Evolutionary conservation across 1,140 invertebrate genomes (phyloP).

Genomic region (Drosophila mauritiana): DNA sequence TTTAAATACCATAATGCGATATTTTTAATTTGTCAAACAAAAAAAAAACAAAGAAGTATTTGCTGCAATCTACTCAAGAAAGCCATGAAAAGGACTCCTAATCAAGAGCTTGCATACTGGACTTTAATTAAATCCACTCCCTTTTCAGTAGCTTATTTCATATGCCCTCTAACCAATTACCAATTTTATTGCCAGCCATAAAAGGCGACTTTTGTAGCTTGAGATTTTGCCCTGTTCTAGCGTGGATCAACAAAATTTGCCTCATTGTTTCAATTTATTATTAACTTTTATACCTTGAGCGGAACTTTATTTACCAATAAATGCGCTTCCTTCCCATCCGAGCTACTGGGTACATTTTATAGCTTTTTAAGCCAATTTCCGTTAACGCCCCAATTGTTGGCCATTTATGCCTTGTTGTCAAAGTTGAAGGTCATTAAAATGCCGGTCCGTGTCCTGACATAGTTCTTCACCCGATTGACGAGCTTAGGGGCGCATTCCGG

Average conservation of each 20-base stretch:
- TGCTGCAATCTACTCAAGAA: background rate
- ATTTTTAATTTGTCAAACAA: too few relatives aligned
- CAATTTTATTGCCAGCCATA: constrained; percentile 72
- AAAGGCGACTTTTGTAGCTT: constrained; percentile 56
- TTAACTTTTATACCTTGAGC: constrained; percentile 70
- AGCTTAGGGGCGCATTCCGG: constrained; percentile 36
- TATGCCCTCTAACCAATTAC: constrained; percentile 64
- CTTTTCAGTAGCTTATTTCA: constrained; percentile 46
- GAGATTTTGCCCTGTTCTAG: constrained; percentile 15
- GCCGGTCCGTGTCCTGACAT: constrained; percentile 24
- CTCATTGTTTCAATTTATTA: constrained; percentile 81
- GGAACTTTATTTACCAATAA: constrained; percentile 80
- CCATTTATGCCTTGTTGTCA: constrained; percentile 62
- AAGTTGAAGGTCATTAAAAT: constrained; percentile 74
- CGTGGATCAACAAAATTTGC: constrained; percentile 66
- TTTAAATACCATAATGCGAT: too few relatives aligned
- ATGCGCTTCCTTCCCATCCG: constrained; percentile 20
- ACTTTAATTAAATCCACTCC: constrained; percentile 70
- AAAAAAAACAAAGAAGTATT: too few relatives aligned
- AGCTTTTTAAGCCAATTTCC: constrained; percentile 79
- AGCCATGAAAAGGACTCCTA: constrained; percentile 7
- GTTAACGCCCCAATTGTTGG: constrained; percentile 72
- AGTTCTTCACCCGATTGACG: constrained; percentile 45
- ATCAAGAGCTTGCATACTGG: constrained; percentile 47
- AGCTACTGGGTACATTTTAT: constrained; percentile 58